Evolutionary conservation across 53 echinoderm and acorn worm species (phyloP).

Genomic region (Crossaster papposus): DNA sequence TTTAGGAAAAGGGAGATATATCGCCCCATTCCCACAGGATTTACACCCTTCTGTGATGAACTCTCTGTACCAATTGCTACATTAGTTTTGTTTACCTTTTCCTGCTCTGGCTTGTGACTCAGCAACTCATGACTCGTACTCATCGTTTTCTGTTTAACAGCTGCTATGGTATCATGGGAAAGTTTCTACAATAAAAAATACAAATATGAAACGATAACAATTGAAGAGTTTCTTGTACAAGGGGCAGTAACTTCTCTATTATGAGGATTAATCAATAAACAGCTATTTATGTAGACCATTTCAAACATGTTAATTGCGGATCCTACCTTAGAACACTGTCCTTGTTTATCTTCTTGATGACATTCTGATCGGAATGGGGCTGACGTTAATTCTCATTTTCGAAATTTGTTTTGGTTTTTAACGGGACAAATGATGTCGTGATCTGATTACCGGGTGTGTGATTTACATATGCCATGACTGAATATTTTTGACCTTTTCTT

Average conservation of each 20-base stretch:
- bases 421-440: no score
- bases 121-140: conserved; percentile 80
- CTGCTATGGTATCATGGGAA: conserved; percentile 80
- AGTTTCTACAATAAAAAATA: conserved; percentile 63
- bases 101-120: conserved; percentile 85
- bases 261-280: background rate
- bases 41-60: background rate
- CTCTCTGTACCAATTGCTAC: background rate
- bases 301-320: no score
- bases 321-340: no score
- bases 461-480: no score
- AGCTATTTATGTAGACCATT: no score
- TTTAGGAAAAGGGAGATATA: no score
- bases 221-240: background rate
- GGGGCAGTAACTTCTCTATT: background rate
- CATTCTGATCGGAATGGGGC: no score
- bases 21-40: background rate
- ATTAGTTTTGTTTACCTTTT: conserved; percentile 66
- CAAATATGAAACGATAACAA: background rate
- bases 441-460: no score
- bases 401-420: no score
- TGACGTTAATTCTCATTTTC: no score
- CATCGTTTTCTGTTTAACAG: conserved; percentile 89
- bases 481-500: no score
- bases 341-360: no score